Conservation (phyloP, 2,113 vertebrate species). For the Cichladusa arquata region DNA sequence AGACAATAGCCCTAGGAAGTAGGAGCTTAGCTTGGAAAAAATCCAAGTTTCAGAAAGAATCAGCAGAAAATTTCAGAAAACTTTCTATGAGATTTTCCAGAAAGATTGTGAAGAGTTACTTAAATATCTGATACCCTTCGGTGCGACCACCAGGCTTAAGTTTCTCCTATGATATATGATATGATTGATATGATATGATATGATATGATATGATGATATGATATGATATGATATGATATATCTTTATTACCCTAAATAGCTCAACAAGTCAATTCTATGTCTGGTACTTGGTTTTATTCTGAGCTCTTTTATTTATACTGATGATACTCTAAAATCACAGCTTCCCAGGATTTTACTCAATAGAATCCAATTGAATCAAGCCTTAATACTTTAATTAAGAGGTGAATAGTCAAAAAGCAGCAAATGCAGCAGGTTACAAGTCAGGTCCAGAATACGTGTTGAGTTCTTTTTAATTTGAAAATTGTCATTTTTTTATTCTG, state of each 20-base stretch:
- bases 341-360: background rate
- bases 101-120: background rate
- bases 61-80: background rate
- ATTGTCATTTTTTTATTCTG: background rate
- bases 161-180: background rate
- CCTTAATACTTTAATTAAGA: background rate
- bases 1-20: background rate
- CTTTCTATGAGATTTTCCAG: background rate
- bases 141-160: background rate
- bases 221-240: background rate
- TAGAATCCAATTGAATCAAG: background rate
- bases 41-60: background rate
- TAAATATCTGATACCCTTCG: background rate
- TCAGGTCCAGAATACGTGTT: background rate
- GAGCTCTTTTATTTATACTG: background rate
- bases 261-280: background rate
- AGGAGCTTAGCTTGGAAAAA: background rate
- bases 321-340: background rate
- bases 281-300: background rate
- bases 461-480: background rate
- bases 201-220: background rate
- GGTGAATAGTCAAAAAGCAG: background rate
- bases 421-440: background rate
- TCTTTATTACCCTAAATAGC: background rate
- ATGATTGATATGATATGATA: background rate